phyloP scores from a whole-genome alignment of 2,888 invertebrate species.

The Limenitis camilla region DNA sequence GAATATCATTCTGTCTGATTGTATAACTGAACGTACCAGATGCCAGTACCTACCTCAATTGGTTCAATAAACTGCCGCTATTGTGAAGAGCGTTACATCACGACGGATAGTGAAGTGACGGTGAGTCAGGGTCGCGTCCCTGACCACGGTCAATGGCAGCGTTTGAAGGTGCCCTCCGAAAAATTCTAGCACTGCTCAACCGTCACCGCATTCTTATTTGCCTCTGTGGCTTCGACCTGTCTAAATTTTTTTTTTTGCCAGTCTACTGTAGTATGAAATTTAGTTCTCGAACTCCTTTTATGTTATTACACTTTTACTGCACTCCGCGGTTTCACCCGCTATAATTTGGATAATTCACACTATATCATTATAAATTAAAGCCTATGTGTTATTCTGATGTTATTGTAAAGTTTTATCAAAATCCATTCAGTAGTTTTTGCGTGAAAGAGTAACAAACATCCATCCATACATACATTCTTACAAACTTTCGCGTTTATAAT shows the following conservation, averaged over 20 bases:
- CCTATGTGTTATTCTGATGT: no score
- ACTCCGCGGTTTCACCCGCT: no score
- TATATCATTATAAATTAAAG: no score
- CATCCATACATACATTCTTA: no score
- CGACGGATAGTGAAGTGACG: slow-evolving; percentile 30
- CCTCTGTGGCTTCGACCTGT: neutral
- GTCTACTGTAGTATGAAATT: neutral
- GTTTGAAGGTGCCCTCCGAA: slow-evolving; percentile 62
- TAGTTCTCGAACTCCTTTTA: neutral
- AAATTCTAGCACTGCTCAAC: slow-evolving; percentile 12
- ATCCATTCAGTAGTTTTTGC: no score
- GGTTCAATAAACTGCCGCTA: slow-evolving; percentile 22
- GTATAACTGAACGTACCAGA: no score
- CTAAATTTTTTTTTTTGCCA: neutral
- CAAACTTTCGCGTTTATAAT: no score
- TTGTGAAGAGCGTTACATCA: slow-evolving; percentile 29
- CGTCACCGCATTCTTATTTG: slow-evolving; percentile 15
- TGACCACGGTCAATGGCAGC: slow-evolving; percentile 71
- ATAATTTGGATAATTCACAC: no score
- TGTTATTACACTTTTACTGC: no score
- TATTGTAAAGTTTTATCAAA: no score
- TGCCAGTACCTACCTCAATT: slow-evolving; percentile 31
- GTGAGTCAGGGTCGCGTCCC: slow-evolving; percentile 60
- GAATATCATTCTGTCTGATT: no score
- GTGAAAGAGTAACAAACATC: no score